These are phyloP conservation scores for Pelochelys cantorii DNA, from an alignment of 2,797 vertebrate species.

Conservation along the genomic window DNA sequence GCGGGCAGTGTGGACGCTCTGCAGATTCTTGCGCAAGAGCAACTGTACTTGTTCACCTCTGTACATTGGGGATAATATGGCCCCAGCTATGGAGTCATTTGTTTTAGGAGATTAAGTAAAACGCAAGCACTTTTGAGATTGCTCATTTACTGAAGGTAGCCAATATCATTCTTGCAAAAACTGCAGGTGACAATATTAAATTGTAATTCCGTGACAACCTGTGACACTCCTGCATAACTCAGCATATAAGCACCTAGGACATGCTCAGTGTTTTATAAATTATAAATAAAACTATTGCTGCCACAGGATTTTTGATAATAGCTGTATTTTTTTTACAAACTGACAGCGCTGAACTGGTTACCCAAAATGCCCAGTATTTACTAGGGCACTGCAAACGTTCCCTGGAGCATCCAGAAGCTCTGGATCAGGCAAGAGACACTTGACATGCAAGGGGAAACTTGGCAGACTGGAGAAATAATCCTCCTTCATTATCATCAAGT, in stretches of 20 bases:
- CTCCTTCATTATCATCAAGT: not conserved
- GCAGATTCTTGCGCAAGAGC: too few species aligned
- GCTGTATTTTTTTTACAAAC: slow-evolving; percentile 56
- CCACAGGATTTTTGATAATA: slow-evolving; percentile 52
- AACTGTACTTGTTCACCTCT: too few species aligned
- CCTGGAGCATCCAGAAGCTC: not conserved
- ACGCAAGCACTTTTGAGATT: not conserved
- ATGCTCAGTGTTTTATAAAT: slow-evolving; percentile 57
- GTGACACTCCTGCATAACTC: slow-evolving; percentile 30
- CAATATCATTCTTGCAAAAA: slow-evolving; percentile 52
- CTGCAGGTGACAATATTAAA: slow-evolving; percentile 53
- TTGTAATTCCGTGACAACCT: slow-evolving; percentile 37
- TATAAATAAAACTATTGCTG: slow-evolving; percentile 66
- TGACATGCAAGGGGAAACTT: not conserved
- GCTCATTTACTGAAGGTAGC: slow-evolving; percentile 16
- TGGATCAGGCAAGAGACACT: not conserved
- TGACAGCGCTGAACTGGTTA: slow-evolving; percentile 26
- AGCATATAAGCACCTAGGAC: slow-evolving; percentile 49
- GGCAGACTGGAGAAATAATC: not conserved
- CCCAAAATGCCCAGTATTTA: not conserved
- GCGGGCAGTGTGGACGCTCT: too few species aligned
- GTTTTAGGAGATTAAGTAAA: not conserved
- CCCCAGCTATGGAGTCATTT: not conserved
- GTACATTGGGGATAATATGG: not conserved
- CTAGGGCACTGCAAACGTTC: not conserved